phyloP scores from a whole-genome alignment of 2,113 vertebrate species.

The Raja brachyura region DNA sequence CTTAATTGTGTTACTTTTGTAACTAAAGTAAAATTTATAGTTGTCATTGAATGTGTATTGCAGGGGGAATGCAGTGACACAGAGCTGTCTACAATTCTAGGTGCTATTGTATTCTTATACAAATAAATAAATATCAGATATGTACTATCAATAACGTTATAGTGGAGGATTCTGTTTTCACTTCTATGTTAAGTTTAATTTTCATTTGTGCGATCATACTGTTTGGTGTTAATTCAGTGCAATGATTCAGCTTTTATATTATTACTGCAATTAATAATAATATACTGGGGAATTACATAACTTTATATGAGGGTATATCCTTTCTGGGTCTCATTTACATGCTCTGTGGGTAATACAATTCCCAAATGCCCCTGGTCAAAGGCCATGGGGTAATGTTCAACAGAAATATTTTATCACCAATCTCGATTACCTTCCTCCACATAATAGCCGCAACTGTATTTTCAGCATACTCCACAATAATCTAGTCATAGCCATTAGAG shows the following conservation, averaged over 20 bases:
- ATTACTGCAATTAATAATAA: not conserved
- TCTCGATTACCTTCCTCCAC: not conserved
- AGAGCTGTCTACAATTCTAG: not conserved
- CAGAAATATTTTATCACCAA: not conserved
- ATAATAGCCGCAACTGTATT: not conserved
- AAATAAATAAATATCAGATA: not conserved
- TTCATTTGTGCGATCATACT: not conserved
- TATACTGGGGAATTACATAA: not conserved
- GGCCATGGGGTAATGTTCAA: not conserved
- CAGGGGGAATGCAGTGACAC: not conserved
- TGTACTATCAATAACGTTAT: not conserved
- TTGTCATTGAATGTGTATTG: not conserved
- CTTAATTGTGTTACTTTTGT: too few relatives aligned
- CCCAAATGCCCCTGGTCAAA: not conserved
- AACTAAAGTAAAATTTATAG: not conserved
- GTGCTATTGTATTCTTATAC: not conserved
- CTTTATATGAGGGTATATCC: not conserved
- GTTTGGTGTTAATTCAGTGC: not conserved
- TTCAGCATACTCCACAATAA: not conserved
- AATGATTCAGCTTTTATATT: too few relatives aligned
- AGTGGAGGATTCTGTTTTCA: not conserved
- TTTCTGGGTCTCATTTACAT: not conserved
- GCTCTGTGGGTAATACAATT: conserved; percentile 5
- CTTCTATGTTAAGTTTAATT: not conserved
- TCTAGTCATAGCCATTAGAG: too few relatives aligned